Base-by-base conservation (phyloP, 30 jellyfish, hydroid and myxozoan genomes). In the Aurelia aurita complex sp. Pacific region DNA sequence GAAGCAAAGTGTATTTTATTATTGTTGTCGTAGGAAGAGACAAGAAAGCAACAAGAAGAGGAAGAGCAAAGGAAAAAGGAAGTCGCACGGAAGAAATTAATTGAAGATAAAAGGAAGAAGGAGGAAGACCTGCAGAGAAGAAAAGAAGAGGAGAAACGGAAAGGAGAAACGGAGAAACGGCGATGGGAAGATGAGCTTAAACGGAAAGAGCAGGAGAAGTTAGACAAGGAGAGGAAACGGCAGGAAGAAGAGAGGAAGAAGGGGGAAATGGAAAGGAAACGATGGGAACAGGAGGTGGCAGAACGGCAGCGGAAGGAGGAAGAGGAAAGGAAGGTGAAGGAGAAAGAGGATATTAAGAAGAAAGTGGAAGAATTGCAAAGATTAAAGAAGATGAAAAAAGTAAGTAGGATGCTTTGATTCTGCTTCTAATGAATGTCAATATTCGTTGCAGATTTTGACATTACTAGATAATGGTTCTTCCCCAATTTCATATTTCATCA, bases 291-390 rank as follows among this genome's bases (percentile, higher is more conserved):
- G 2, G 90, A 77, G 66, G 85, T 67, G 81, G 69, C 71, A 76
- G 85, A 76, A 19, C 18, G 46, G 40, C 69, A 75, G 19, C 46
- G 64, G 38, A 57, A 55, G 36, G 86, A 75, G 35, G 81, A 83
- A 55, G 87, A 71, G 38, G 88, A 74, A 35, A 50, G 76, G 55
- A 64, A 69, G 83, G 50, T 52, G 63, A 50, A 67, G 42, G 81
- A 54, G 65, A 84, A 73, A 64, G 94, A 59, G 18, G 98, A 94
- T 32, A 88, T 88, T 9, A 86, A 76, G 64, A 80, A 74, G 67
- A 82, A 80, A 63, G 96, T 88, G 18, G 98, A 94, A 73, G 98
- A 88, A 64, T 88, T 94, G 97, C 96, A 89, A 64, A 83, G 75
- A 76, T 75, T 89, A 78, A 84, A 83, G 73, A 32, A 69, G 54